Conservation (phyloP, 1,140 invertebrate species). For the Onthophagus taurus region DNA sequence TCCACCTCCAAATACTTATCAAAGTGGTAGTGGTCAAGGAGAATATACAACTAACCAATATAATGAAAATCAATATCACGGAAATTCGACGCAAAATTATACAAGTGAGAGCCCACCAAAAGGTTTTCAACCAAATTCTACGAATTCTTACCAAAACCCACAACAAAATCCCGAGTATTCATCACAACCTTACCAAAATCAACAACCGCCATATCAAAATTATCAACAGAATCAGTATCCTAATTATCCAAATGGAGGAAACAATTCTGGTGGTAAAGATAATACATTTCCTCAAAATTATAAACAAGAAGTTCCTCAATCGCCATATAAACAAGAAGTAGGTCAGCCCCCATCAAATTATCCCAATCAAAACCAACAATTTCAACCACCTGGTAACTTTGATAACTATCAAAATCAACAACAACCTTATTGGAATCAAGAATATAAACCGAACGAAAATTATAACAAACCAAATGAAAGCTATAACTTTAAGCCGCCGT, state of each 20-base stretch:
- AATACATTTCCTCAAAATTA: conserved; percentile 1
- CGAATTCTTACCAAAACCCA: too few species aligned
- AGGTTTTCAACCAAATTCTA: too few species aligned
- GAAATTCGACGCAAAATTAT: too few species aligned
- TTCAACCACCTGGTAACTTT: conserved; percentile 4
- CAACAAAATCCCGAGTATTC: too few species aligned
- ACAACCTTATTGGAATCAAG: conserved; percentile 5
- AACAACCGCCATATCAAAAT: conserved; percentile 13
- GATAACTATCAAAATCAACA: neutral
- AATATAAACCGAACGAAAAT: too few species aligned
- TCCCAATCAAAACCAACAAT: neutral
- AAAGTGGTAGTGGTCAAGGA: too few species aligned
- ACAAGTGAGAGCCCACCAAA: too few species aligned
- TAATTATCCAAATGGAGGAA: conserved; percentile 20
- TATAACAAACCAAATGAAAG: conserved; percentile 7
- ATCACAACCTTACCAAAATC: neutral
- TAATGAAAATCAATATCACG: too few species aligned
- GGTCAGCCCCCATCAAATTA: conserved; percentile 15
- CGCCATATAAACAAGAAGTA: too few species aligned
- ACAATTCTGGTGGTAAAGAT: neutral
- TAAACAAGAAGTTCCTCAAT: conserved; percentile 16
- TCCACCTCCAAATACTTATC: too few species aligned
- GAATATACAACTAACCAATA: too few species aligned
- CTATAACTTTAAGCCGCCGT: conserved; percentile 11
- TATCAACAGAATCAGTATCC: conserved; percentile 22